phyloP scores from a whole-genome alignment of 2,888 invertebrate species.

The Ophioninae sp. region DNA sequence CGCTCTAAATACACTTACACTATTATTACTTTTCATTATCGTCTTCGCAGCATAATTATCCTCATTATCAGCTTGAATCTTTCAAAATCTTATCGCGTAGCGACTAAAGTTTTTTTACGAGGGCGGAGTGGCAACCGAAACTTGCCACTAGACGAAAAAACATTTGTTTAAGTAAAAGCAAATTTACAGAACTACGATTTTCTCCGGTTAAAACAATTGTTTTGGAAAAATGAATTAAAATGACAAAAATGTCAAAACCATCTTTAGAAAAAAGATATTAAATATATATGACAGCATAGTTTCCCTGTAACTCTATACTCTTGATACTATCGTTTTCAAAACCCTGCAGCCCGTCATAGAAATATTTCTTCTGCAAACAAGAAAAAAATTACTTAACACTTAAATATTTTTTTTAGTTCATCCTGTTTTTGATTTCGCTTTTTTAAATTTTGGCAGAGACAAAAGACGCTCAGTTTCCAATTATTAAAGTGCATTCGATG shows the following conservation, averaged over 20 bases:
- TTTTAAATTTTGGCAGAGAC: not conserved
- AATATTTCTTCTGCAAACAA: too few species aligned
- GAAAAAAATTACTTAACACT: not conserved
- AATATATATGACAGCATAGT: not conserved
- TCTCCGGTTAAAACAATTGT: too few species aligned
- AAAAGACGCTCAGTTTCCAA: not conserved
- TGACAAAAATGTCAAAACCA: too few species aligned
- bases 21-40: not conserved
- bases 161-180: not conserved
- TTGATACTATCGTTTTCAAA: not conserved
- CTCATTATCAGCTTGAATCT: not conserved
- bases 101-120: not conserved
- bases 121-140: too few species aligned
- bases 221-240: too few species aligned
- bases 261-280: too few species aligned
- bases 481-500: not conserved
- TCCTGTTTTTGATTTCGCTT: not conserved
- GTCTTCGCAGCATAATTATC: not conserved
- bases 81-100: not conserved
- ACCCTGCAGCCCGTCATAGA: too few species aligned
- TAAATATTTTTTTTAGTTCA: not conserved
- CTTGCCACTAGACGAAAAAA: not conserved
- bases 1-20: not conserved
- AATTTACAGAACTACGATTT: too few species aligned
- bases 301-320: not conserved